Evolutionary conservation across 2,797 vertebrate species (phyloP).

Genomic region (Parauchenoglanis ngamensis): DNA sequence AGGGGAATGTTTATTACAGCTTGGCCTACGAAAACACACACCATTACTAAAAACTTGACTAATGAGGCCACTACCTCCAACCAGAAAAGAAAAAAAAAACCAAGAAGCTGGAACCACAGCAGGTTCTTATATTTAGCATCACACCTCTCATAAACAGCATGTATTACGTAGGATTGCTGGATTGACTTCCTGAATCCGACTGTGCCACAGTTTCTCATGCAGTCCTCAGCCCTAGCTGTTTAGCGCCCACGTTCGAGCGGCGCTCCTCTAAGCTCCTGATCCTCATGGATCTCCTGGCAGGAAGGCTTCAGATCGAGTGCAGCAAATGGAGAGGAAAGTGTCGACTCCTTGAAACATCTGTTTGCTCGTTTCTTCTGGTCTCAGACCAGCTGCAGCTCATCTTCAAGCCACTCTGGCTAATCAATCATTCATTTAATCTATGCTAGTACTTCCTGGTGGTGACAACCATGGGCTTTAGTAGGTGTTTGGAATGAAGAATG

Average conservation of each 20-base stretch:
- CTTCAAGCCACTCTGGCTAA: slow-evolving; percentile 61
- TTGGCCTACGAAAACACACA: background rate
- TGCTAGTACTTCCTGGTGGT: slow-evolving; percentile 11
- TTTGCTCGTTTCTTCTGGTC: slow-evolving; percentile 52
- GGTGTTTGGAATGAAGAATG: background rate
- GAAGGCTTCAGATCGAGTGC: slow-evolving; percentile 12
- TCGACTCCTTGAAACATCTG: slow-evolving; percentile 68
- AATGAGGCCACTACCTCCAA: background rate
- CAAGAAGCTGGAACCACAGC: background rate
- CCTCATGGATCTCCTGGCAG: background rate
- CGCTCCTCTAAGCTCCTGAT: background rate
- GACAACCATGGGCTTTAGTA: background rate
- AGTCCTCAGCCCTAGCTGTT: background rate
- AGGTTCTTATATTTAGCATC: background rate
- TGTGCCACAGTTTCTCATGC: background rate
- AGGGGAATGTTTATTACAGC: background rate
- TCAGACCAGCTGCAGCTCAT: slow-evolving; percentile 68
- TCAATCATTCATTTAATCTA: slow-evolving; percentile 65
- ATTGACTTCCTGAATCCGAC: background rate
- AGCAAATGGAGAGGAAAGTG: slow-evolving; percentile 36
- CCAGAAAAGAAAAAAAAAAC: background rate
- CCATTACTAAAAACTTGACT: background rate
- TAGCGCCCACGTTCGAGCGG: background rate
- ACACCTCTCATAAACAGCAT: background rate
- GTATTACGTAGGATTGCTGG: background rate